Evolutionary conservation across 35 echinoderm and acorn worm genomes (phyloP).

Genomic region (Stichopus chloronotus): DNA sequence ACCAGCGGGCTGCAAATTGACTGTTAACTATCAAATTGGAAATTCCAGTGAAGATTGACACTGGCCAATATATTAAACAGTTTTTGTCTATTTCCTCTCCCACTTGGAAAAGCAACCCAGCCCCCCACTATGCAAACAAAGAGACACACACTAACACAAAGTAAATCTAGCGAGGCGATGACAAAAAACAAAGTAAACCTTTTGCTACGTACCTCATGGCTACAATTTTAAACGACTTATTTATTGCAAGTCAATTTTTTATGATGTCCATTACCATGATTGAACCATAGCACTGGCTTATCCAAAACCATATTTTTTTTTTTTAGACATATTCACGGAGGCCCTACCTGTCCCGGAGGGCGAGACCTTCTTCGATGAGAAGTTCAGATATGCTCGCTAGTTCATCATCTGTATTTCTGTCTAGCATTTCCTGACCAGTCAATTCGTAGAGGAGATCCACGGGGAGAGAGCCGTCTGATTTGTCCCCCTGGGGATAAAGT

Average conservation of each 20-base stretch:
- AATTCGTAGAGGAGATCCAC: conserved; percentile 88
- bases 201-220: neutral
- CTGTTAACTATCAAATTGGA: too few species aligned
- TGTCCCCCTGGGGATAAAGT: conserved; percentile 65
- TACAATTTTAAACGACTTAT: neutral
- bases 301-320: too few species aligned
- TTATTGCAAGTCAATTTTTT: neutral
- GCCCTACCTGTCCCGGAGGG: conserved; percentile 66
- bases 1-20: too few species aligned
- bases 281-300: neutral
- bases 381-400: conserved; percentile 76
- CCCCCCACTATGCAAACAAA: too few species aligned
- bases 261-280: neutral
- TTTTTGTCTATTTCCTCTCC: too few species aligned
- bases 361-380: conserved; percentile 76
- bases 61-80: too few species aligned
- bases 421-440: conserved; percentile 69
- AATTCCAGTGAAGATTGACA: too few species aligned
- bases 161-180: too few species aligned
- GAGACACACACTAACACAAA: too few species aligned
- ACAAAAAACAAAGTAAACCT: too few species aligned
- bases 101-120: too few species aligned
- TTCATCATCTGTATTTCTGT: conserved; percentile 67
- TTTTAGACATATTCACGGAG: neutral
- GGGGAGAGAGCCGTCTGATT: conserved; percentile 56